Percentiles rank a stretch among this genome's conserved stretches.
phyloP scores from a whole-genome alignment of 2,797 vertebrate genomes.

The Rhynchonycteris naso region DNA sequence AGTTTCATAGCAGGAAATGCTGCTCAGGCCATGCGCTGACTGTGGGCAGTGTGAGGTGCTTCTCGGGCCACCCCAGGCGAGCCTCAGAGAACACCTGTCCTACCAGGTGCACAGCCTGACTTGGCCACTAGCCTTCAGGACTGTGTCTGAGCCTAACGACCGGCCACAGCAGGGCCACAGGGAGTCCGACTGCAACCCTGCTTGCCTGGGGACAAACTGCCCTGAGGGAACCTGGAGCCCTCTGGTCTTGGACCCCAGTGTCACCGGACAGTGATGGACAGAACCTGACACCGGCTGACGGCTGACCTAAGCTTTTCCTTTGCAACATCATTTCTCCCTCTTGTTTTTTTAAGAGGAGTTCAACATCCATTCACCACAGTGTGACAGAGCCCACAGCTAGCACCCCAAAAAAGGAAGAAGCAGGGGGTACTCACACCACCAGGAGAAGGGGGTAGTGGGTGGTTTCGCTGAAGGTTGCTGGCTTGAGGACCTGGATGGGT shows the following conservation, averaged over 20 bases:
- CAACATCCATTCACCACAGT: fast-evolving
- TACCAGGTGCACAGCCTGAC: fast-evolving
- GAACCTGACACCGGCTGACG: neutral
- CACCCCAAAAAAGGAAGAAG: neutral
- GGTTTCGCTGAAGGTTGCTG: slow-evolving; percentile 91
- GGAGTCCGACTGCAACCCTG: fast-evolving
- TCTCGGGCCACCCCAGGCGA: fast-evolving
- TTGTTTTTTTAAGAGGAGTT: no score
- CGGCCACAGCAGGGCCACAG: fast-evolving
- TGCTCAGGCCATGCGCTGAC: fast-evolving
- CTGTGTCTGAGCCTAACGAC: fast-evolving
- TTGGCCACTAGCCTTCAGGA: neutral
- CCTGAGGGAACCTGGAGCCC: fast-evolving
- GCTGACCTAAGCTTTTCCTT: neutral
- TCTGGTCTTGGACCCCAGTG: neutral
- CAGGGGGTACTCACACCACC: slow-evolving; percentile 92
- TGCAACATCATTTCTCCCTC: fast-evolving
- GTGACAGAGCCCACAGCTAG: neutral
- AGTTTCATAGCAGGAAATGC: neutral
- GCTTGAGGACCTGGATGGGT: slow-evolving; percentile 95
- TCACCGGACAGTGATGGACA: fast-evolving
- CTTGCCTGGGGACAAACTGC: fast-evolving
- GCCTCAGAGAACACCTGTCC: fast-evolving
- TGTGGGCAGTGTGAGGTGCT: no score
- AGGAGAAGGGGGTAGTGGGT: slow-evolving; percentile 95